Conservation (phyloP, 2,888 invertebrate genomes). For the Lamellibrachia satsuma region DNA sequence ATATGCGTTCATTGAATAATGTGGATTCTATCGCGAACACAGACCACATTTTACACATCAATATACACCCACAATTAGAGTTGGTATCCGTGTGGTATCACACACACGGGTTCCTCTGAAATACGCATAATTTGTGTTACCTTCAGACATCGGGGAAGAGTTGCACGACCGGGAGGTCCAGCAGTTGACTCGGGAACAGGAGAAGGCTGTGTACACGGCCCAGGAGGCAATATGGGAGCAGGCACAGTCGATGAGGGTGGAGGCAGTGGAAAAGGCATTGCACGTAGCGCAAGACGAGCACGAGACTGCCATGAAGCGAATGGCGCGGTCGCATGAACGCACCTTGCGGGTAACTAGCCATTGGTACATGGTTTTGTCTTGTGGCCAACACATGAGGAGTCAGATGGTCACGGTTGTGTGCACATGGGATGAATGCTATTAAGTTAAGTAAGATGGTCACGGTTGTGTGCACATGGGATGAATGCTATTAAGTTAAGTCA, state of each 20-base stretch:
- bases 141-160: slow-evolving; percentile 4
- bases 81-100: no score
- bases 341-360: not conserved
- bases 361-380: no score
- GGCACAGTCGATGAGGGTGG: not conserved
- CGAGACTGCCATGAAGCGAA: not conserved
- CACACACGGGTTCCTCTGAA: not conserved
- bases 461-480: no score
- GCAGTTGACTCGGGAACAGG: not conserved
- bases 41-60: no score
- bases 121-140: not conserved
- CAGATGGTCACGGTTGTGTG: no score
- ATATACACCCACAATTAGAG: no score
- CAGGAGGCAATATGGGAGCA: not conserved
- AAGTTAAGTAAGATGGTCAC: no score
- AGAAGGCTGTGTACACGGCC: not conserved
- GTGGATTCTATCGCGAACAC: no score
- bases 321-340: not conserved
- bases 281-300: slow-evolving; percentile 17
- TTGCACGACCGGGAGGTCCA: slow-evolving; percentile 12
- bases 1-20: no score
- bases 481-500: no score
- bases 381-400: no score
- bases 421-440: no score
- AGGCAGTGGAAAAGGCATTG: slow-evolving; percentile 17